A percentile compares a stretch with the other conserved stretches of the same genome.
These are phyloP conservation scores for Allacma fusca DNA, from an alignment of 2,888 invertebrate species.

Conservation along the genomic window DNA sequence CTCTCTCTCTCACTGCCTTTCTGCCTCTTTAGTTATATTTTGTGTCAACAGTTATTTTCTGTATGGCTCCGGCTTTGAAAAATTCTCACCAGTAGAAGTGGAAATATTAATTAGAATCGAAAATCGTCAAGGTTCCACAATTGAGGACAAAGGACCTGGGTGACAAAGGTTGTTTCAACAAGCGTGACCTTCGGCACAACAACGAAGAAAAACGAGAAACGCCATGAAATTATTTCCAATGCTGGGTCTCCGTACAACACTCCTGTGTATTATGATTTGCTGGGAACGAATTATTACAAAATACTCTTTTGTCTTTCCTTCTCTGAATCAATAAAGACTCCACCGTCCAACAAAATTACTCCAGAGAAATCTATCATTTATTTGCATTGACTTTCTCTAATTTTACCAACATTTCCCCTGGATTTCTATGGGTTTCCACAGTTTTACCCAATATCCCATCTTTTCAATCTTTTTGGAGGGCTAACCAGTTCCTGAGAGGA, in stretches of 20 bases:
- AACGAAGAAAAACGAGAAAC: background rate
- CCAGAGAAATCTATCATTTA: background rate
- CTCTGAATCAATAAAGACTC: background rate
- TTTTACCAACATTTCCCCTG: background rate
- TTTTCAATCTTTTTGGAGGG: background rate
- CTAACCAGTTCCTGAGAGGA: too few species aligned
- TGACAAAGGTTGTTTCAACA: constrained; percentile 5
- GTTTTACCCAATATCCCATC: background rate
- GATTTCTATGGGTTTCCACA: background rate
- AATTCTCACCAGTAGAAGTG: background rate
- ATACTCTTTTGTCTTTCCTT: background rate
- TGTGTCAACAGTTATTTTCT: background rate
- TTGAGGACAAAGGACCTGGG: background rate
- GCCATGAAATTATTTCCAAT: constrained; percentile 16
- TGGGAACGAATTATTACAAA: background rate
- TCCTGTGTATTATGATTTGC: background rate
- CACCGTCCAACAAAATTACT: background rate
- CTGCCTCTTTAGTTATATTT: too few species aligned
- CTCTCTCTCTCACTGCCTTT: background rate
- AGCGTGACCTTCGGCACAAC: constrained; percentile 1
- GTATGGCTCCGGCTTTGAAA: background rate
- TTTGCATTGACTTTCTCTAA: background rate
- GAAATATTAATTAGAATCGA: constrained; percentile 16
- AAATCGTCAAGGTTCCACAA: background rate
- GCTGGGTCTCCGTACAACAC: background rate